Conservation (phyloP, 1,140 invertebrate species). For the Oryctes rhinoceros region DNA sequence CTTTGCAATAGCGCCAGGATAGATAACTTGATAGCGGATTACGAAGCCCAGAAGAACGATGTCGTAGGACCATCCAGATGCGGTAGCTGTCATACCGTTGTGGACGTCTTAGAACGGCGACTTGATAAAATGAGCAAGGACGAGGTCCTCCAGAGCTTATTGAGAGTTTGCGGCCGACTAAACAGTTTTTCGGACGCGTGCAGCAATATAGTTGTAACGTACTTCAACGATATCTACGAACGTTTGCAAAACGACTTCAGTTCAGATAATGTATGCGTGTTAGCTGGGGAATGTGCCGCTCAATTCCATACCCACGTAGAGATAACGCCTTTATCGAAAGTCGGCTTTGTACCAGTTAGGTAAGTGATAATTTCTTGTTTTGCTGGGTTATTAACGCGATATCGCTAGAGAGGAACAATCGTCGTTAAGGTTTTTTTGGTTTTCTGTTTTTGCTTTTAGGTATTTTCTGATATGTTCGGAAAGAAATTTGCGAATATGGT, state of each 20-base stretch:
- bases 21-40: slow-evolving; percentile 71
- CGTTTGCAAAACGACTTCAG: slow-evolving; percentile 71
- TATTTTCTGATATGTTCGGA: no score
- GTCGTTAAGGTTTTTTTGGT: no score
- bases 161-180: slow-evolving; percentile 73
- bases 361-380: slow-evolving; percentile 45
- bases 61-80: slow-evolving; percentile 60
- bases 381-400: no score
- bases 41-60: slow-evolving; percentile 53
- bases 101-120: slow-evolving; percentile 64
- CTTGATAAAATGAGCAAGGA: slow-evolving; percentile 66
- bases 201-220: slow-evolving; percentile 72
- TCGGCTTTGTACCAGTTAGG: slow-evolving; percentile 64
- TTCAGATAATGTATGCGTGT: slow-evolving; percentile 73
- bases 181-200: slow-evolving; percentile 81
- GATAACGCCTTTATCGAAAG: slow-evolving; percentile 65
- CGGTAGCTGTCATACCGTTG: slow-evolving; percentile 66
- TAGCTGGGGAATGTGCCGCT: slow-evolving; percentile 75
- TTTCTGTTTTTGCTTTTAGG: no score
- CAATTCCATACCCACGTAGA: slow-evolving; percentile 74
- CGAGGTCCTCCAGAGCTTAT: slow-evolving; percentile 66
- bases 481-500: no score
- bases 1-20: slow-evolving; percentile 83
- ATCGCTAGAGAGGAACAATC: no score
- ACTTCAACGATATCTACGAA: slow-evolving; percentile 75